phyloP scores from a whole-genome alignment of 2,113 vertebrate species.

The Corynorhinus townsendii region DNA sequence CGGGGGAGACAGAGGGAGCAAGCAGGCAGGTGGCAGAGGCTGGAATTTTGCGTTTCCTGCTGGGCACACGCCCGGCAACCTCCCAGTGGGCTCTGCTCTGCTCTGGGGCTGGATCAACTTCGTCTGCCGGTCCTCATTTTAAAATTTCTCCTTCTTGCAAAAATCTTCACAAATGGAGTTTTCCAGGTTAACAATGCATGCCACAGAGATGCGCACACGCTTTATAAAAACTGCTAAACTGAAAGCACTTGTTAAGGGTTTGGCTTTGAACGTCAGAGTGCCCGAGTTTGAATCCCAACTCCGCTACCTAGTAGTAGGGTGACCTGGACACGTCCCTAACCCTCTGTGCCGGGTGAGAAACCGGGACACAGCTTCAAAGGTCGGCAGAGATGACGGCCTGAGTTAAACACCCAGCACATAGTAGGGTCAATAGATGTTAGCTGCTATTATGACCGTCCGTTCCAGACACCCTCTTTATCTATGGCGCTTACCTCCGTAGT shows the following conservation, averaged over 20 bases:
- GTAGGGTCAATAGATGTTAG: background rate
- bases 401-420: background rate
- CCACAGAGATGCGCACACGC: background rate
- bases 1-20: background rate
- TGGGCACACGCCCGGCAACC: background rate
- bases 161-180: background rate
- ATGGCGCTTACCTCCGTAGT: no score
- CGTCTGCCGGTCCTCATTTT: background rate
- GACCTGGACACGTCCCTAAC: background rate
- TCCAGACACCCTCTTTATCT: background rate
- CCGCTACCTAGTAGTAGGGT: no score
- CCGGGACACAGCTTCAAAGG: background rate
- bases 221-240: background rate
- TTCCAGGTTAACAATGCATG: background rate
- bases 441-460: background rate
- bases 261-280: background rate
- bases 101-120: background rate
- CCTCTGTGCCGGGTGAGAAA: background rate
- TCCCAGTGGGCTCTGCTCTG: background rate
- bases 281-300: background rate
- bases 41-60: background rate
- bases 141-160: slow-evolving; percentile 22
- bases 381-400: background rate
- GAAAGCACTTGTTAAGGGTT: background rate
- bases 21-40: no score